Conservation (phyloP, 2,797 vertebrate genomes). For the Lacerta agilis region DNA sequence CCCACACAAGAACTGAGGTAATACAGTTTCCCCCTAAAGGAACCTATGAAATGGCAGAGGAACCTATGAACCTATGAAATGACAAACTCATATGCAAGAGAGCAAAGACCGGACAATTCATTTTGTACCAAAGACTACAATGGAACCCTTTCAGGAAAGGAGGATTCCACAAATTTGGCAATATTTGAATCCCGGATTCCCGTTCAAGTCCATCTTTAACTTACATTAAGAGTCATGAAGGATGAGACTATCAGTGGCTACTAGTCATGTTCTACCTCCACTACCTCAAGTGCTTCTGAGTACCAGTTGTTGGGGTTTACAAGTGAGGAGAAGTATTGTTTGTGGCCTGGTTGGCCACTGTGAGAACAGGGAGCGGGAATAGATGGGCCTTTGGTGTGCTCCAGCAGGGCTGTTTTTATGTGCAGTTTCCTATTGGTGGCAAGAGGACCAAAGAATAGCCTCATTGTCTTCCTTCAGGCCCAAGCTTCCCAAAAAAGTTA, state of each 20-base stretch:
- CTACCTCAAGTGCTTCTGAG: too few species aligned
- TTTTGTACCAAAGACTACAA: neutral
- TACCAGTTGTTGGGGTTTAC: too few species aligned
- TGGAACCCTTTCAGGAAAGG: too few species aligned
- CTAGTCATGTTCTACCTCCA: too few species aligned
- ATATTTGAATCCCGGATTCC: constrained; percentile 33
- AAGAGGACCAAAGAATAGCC: neutral
- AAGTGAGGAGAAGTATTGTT: too few species aligned
- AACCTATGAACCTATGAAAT: neutral
- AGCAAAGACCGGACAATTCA: neutral
- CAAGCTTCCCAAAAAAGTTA: constrained; percentile 47
- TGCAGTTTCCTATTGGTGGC: neutral
- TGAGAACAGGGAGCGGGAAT: too few species aligned
- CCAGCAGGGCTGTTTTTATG: too few species aligned
- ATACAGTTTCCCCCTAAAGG: neutral
- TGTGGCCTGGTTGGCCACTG: too few species aligned
- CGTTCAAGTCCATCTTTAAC: neutral
- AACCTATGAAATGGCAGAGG: neutral
- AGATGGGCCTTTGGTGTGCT: too few species aligned
- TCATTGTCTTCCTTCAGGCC: constrained; percentile 13
- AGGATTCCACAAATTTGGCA: neutral
- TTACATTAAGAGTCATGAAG: constrained; percentile 5
- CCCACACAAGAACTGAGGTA: neutral
- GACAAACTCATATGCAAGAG: too few species aligned
- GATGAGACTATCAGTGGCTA: too few species aligned